Percentiles rank a stretch among this genome's conserved stretches.
phyloP scores from a whole-genome alignment of 2,888 invertebrate species.

The Epicampocera succincta region DNA sequence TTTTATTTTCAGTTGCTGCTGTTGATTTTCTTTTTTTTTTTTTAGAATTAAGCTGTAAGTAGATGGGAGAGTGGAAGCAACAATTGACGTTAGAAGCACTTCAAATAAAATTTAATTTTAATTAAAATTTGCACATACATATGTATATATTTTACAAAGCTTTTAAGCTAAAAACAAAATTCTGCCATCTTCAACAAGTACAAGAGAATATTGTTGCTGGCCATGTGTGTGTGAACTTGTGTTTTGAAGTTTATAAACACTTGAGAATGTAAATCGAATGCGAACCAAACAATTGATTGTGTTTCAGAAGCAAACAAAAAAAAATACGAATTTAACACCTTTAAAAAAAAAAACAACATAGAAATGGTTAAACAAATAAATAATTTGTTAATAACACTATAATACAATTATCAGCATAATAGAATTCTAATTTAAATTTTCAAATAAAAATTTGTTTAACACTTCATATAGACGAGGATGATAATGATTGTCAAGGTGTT shows the following conservation, averaged over 20 bases:
- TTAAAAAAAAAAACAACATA: conserved; percentile 23
- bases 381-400: conserved; percentile 36
- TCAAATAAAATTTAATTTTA: conserved; percentile 25
- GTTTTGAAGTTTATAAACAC: neutral
- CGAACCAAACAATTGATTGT: neutral
- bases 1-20: conserved; percentile 29
- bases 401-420: conserved; percentile 11
- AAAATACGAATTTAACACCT: conserved; percentile 37
- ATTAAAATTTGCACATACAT: conserved; percentile 14
- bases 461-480: conserved; percentile 36
- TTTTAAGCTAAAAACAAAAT: conserved; percentile 29
- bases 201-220: neutral
- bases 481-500: conserved; percentile 25
- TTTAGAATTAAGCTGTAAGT: conserved; percentile 53
- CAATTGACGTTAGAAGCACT: conserved; percentile 42
- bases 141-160: conserved; percentile 2
- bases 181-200: conserved; percentile 23
- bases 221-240: neutral
- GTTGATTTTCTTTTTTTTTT: conserved; percentile 20
- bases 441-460: conserved; percentile 48
- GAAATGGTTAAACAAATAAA: conserved; percentile 27
- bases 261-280: neutral
- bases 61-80: conserved; percentile 42
- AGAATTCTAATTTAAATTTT: conserved; percentile 30
- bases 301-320: neutral